Conservation (phyloP, 2,113 vertebrate species). For the Gymnocephalus cernua region DNA sequence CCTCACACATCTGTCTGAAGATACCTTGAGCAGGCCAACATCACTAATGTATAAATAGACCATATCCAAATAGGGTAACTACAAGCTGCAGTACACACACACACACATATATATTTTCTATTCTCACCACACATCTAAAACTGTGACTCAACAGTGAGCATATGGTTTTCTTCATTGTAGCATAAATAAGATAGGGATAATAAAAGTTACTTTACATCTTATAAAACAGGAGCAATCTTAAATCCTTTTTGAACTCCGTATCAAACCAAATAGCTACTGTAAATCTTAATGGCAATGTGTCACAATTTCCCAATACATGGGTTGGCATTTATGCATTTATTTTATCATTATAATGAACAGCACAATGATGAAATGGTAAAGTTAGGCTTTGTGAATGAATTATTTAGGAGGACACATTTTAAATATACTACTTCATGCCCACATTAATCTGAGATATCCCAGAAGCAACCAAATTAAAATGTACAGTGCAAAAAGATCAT, state of each 20-base stretch:
- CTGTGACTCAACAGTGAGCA: not conserved
- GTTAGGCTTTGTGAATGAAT: not conserved
- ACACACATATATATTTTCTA: not conserved
- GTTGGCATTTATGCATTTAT: not conserved
- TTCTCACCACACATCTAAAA: constrained; percentile 22
- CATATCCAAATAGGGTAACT: constrained; percentile 37
- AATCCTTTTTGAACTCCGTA: not conserved
- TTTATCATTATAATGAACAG: constrained; percentile 3
- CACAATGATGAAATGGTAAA: not conserved
- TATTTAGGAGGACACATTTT: not conserved
- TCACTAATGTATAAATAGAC: constrained; percentile 59
- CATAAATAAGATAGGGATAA: constrained; percentile 30
- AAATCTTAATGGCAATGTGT: constrained; percentile 2
- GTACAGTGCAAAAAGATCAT: not conserved
- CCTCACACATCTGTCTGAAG: constrained; percentile 56
- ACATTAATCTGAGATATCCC: constrained; percentile 2
- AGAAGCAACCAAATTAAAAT: not conserved
- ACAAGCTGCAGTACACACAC: constrained; percentile 15
- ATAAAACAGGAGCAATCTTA: not conserved
- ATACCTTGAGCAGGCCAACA: constrained; percentile 48
- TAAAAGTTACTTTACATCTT: constrained; percentile 4
- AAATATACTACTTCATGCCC: not conserved
- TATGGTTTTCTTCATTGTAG: not conserved
- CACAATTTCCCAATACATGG: constrained; percentile 3
- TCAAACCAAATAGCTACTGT: constrained; percentile 2